Conservation (phyloP, 2,113 vertebrate genomes). For the Sakesphorus luctuosus region DNA sequence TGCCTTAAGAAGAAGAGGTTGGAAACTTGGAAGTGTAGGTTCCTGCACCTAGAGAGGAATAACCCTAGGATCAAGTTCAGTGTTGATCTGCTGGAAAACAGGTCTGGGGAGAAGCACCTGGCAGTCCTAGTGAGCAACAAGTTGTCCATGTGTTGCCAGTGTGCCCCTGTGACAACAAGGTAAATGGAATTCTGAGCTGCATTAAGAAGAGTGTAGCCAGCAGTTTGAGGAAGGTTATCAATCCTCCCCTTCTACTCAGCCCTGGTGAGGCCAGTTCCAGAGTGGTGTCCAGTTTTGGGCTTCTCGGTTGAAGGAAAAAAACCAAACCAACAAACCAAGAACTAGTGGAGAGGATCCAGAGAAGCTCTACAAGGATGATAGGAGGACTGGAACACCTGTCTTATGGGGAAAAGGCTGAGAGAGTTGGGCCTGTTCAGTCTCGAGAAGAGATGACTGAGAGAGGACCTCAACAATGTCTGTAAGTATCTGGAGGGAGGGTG, state of each 20-base stretch:
- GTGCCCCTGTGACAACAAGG: background rate
- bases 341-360: background rate
- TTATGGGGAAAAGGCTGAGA: background rate
- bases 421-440: background rate
- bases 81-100: background rate
- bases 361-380: background rate
- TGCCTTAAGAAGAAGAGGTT: background rate
- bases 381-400: background rate
- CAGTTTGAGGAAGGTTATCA: background rate
- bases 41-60: background rate
- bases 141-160: background rate
- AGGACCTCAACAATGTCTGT: too few species aligned
- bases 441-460: background rate
- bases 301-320: rapidly evolving
- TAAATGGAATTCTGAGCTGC: background rate
- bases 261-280: background rate
- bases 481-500: background rate
- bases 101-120: background rate
- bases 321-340: background rate
- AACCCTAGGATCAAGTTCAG: background rate
- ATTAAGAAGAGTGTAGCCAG: background rate
- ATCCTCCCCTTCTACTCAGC: background rate
- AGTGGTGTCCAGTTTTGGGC: background rate
- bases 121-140: background rate
- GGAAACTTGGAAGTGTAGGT: background rate